Conservation (phyloP, 2,113 vertebrate genomes). For the Dasyprocta punctata region DNA sequence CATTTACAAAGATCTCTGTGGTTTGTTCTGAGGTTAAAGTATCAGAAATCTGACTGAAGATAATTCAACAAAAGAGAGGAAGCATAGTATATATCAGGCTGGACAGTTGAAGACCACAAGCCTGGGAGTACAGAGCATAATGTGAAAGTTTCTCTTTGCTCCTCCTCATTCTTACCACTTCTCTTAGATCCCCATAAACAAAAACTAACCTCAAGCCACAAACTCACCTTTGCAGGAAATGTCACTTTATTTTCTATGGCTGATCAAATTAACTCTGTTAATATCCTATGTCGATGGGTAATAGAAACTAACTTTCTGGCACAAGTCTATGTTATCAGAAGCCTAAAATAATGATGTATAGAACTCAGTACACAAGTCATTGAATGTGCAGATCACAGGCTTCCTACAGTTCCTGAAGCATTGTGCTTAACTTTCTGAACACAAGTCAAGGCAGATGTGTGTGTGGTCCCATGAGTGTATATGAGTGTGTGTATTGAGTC, state of each 20-base stretch:
- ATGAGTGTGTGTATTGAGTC: rapidly evolving
- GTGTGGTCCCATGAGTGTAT: background rate
- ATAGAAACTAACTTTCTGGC: background rate
- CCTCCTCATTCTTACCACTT: background rate
- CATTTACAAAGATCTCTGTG: background rate
- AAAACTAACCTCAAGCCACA: background rate
- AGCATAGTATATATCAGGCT: background rate
- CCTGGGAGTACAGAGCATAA: background rate
- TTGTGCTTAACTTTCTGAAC: background rate
- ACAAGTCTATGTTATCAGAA: background rate
- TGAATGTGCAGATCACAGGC: background rate
- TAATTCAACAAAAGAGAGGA: background rate
- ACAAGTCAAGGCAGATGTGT: background rate
- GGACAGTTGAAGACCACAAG: background rate
- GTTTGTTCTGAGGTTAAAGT: background rate
- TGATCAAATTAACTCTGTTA: background rate
- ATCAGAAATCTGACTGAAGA: background rate
- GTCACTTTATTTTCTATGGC: background rate
- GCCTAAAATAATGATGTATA: background rate
- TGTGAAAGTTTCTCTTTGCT: no score
- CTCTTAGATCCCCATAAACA: background rate
- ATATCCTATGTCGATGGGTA: background rate
- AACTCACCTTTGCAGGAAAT: background rate
- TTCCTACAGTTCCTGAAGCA: background rate
- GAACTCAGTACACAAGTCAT: background rate